Base-by-base conservation (phyloP, 2,113 vertebrate genomes). In the Lagopus leucura region DNA sequence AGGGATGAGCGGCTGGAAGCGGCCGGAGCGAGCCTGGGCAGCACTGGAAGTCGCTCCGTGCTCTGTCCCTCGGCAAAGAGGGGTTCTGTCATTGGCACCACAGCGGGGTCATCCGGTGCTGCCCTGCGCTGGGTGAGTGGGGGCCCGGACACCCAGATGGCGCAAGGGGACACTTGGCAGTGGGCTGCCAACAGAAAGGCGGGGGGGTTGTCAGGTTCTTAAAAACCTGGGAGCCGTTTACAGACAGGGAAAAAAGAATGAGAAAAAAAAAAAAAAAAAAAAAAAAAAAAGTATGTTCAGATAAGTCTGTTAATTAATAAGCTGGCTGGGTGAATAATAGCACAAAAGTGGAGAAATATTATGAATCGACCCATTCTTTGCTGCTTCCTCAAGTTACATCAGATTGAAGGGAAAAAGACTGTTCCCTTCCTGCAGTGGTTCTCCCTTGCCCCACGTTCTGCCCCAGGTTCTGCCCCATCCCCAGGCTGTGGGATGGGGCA, bases 171-270 rank as follows among this genome's bases (percentile, higher is more conserved):
- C 15, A 5, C 6, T 58, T 24, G 24, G 87, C 84, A 30, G 34
- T 36, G 58, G 64, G 17, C 1, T 2, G 11, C 18, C 0, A 0
- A 32, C 28, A 36, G n/a, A 47, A 8, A 47, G 66, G 30, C 25
- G 0, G 2, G 73, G 72, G 17, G 13, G 32, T 25, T 76, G 19
- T 2, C 4, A 34, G 52, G 32, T 4, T 13, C 36, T 72, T 87
- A 58, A 84, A 71, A 79, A 80, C 18, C 14, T 28, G 38, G 4
- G 45, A 89, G 6, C 24, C 15, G 9, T 34, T 75, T 43, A 50
- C 13, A 58, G 32, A 7, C 17, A 58, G 32, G 55, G n/a, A n/a
- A 58, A 30, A n/a, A 28, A 11, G 11, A 60, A 47, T 19, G 16
- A n/a, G n/a, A 12, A 28, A 28, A 17, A 10, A 9, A 64, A 64